A percentile compares a stretch with the other conserved stretches of the same genome.
Evolutionary conservation across 1,140 invertebrate species (phyloP).

Genomic region (Schlechtendalia chinensis): DNA sequence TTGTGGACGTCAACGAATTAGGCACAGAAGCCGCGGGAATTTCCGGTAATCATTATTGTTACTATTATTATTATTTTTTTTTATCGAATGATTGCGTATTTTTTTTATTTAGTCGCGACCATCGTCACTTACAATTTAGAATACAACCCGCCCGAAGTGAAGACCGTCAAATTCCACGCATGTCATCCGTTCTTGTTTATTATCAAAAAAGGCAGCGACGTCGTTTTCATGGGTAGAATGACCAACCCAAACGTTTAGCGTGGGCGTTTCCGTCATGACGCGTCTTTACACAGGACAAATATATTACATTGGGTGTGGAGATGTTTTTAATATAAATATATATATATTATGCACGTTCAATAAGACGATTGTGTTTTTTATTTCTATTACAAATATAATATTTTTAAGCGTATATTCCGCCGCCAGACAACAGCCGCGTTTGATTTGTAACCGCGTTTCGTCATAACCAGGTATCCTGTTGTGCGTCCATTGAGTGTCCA

Average conservation of each 20-base stretch:
- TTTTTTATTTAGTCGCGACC: neutral
- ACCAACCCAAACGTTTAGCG: neutral
- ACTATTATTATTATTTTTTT: neutral
- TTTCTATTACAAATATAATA: too few relatives aligned
- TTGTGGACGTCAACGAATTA: neutral
- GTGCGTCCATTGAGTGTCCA: too few relatives aligned
- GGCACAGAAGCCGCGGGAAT: neutral
- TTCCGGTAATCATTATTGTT: neutral
- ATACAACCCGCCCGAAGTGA: neutral
- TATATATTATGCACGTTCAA: too few relatives aligned
- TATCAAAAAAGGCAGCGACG: conserved; percentile 17
- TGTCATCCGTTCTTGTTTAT: conserved; percentile 36
- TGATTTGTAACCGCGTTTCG: too few relatives aligned
- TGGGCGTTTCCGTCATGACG: too few relatives aligned
- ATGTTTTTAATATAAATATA: too few relatives aligned
- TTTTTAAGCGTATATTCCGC: too few relatives aligned
- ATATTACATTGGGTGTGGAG: too few relatives aligned
- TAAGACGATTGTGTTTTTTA: too few relatives aligned
- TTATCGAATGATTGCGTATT: neutral
- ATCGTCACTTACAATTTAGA: neutral
- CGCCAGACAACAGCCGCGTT: too few relatives aligned
- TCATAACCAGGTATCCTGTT: too few relatives aligned
- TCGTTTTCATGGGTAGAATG: conserved; percentile 34
- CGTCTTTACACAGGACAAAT: too few relatives aligned
- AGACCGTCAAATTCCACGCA: conserved; percentile 2